Conservation (phyloP, 2,113 vertebrate genomes). For the Misgurnus anguillicaudatus region DNA sequence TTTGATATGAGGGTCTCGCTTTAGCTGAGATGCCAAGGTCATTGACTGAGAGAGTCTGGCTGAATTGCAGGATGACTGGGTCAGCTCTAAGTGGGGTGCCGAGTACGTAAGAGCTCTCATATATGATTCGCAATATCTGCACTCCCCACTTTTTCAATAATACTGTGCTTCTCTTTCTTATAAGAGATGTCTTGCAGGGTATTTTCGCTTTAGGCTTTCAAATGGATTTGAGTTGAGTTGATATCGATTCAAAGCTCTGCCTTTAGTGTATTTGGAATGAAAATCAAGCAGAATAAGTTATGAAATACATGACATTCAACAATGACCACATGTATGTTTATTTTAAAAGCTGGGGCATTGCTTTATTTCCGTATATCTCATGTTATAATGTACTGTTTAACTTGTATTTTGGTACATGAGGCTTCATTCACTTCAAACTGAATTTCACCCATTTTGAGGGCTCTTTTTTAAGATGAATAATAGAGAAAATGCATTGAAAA, state of each 20-base stretch:
- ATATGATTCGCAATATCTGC: neutral
- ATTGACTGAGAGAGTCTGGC: slow-evolving; percentile 10
- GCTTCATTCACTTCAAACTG: too few species aligned
- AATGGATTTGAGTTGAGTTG: neutral
- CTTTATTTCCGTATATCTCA: neutral
- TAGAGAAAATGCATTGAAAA: too few species aligned
- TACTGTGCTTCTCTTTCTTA: neutral
- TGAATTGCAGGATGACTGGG: neutral
- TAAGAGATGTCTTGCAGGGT: neutral
- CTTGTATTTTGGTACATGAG: too few species aligned
- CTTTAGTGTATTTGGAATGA: slow-evolving; percentile 7
- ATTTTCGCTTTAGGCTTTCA: slow-evolving; percentile 7
- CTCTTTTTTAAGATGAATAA: too few species aligned
- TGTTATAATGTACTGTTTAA: too few species aligned
- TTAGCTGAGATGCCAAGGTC: slow-evolving; percentile 21
- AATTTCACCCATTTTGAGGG: too few species aligned
- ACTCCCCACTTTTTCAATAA: slow-evolving; percentile 22
- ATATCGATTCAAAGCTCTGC: neutral
- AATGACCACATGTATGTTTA: neutral
- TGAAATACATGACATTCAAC: neutral
- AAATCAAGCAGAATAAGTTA: neutral
- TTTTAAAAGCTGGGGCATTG: neutral
- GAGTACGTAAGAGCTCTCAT: neutral
- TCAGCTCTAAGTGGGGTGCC: neutral
- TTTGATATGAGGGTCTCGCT: neutral